A percentile compares a stretch with the other conserved stretches of the same genome.
phyloP scores from a whole-genome alignment of 2,888 invertebrate genomes.

The Anthophora plumipes region DNA sequence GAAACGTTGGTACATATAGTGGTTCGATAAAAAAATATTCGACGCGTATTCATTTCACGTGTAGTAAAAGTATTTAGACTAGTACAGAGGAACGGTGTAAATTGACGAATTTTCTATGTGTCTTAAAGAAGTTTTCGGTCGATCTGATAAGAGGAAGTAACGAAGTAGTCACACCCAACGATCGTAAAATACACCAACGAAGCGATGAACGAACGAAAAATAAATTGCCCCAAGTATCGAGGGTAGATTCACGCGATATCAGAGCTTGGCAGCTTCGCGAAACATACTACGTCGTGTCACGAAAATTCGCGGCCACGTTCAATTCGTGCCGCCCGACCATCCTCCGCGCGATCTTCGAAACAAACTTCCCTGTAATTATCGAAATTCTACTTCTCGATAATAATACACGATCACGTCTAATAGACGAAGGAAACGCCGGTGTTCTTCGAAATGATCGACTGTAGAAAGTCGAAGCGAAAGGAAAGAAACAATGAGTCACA shows the following conservation, averaged over 20 bases:
- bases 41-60: too few relatives aligned
- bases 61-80: too few relatives aligned
- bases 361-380: conserved; percentile 74
- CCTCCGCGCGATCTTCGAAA: conserved; percentile 67
- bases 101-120: too few relatives aligned
- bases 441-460: conserved; percentile 18
- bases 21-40: too few relatives aligned
- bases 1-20: too few relatives aligned
- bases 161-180: background rate
- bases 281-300: conserved; percentile 63
- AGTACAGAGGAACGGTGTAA: too few relatives aligned
- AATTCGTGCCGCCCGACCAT: conserved; percentile 53
- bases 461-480: conserved; percentile 24
- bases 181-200: conserved; percentile 34
- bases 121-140: too few relatives aligned
- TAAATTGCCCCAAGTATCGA: conserved; percentile 46
- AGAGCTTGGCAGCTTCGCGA: conserved; percentile 46
- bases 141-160: too few relatives aligned
- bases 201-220: conserved; percentile 57
- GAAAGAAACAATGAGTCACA: conserved; percentile 45
- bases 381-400: conserved; percentile 50
- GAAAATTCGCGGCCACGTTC: conserved; percentile 46
- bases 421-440: conserved; percentile 58
- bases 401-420: conserved; percentile 53
- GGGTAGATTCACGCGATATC: conserved; percentile 41